Percentiles rank a stretch among this genome's conserved stretches.
phyloP scores from a whole-genome alignment of 2,888 invertebrate species.

The Dynastes grantii region DNA sequence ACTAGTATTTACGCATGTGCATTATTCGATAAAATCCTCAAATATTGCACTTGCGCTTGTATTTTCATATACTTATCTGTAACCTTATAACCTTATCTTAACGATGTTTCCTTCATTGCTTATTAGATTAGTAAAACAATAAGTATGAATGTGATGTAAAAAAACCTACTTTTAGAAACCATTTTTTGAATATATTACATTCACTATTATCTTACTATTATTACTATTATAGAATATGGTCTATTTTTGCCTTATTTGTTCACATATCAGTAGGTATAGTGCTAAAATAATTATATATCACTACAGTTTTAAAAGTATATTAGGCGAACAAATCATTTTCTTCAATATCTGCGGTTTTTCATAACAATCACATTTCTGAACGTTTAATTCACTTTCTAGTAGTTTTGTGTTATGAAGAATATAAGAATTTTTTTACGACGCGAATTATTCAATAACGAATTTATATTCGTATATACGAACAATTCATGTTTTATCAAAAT shows the following conservation, averaged over 20 bases:
- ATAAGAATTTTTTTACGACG: no score
- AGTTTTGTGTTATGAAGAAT: no score
- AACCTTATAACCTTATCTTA: conserved; percentile 22
- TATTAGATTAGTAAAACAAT: conserved; percentile 30
- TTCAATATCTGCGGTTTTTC: no score
- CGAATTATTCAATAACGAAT: no score
- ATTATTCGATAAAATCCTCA: not conserved
- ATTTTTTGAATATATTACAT: conserved; percentile 34
- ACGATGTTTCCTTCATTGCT: conserved; percentile 31
- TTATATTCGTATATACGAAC: no score
- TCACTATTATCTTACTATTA: conserved; percentile 49
- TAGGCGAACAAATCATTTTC: no score
- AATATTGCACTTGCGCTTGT: conserved; percentile 12
- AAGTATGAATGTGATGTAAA: conserved; percentile 39
- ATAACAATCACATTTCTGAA: no score
- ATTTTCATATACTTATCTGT: not conserved
- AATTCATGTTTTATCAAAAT: no score
- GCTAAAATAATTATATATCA: conserved; percentile 57
- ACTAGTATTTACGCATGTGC: conserved; percentile 18
- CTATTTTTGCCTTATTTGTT: conserved; percentile 55
- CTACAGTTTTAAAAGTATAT: conserved; percentile 46
- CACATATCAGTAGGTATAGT: conserved; percentile 63
- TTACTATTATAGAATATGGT: conserved; percentile 57
- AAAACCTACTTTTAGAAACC: conserved; percentile 33
- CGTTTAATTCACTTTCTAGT: no score